These are phyloP conservation scores for Melitaea athalia DNA, from an alignment of 2,888 invertebrate genomes.

Conservation along the genomic window DNA sequence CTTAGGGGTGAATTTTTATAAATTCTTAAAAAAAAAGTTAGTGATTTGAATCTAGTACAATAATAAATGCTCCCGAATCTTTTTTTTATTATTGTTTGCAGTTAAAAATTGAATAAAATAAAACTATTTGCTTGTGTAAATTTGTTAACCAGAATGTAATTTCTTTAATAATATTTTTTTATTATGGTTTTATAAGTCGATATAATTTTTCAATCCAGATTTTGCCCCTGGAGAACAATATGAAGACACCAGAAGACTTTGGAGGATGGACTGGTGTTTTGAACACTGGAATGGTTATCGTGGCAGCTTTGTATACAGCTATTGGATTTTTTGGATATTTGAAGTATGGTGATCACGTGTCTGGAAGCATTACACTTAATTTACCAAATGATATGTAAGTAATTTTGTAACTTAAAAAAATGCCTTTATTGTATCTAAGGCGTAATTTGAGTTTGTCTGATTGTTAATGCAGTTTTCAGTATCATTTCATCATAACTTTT, in stretches of 20 bases:
- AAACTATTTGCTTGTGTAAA: too few species aligned
- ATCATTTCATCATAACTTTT: too few species aligned
- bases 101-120: too few species aligned
- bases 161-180: background rate
- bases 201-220: slow-evolving; percentile 79
- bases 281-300: slow-evolving; percentile 94
- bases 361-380: slow-evolving; percentile 93
- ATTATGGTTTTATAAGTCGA: background rate
- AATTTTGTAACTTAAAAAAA: background rate
- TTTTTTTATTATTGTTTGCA: too few species aligned
- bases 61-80: too few species aligned
- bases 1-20: too few species aligned
- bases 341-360: slow-evolving; percentile 90
- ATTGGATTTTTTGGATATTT: slow-evolving; percentile 96
- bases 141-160: background rate
- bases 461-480: too few species aligned
- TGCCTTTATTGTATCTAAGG: too few species aligned
- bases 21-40: too few species aligned
- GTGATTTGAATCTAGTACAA: too few species aligned
- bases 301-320: slow-evolving; percentile 90
- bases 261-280: slow-evolving; percentile 92
- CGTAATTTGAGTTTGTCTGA: too few species aligned
- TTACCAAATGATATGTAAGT: slow-evolving; percentile 89
- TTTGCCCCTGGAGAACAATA: slow-evolving; percentile 94
- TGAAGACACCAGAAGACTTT: slow-evolving; percentile 93